Conservation (phyloP, 1,140 invertebrate genomes). For the Helicoverpa zea region DNA sequence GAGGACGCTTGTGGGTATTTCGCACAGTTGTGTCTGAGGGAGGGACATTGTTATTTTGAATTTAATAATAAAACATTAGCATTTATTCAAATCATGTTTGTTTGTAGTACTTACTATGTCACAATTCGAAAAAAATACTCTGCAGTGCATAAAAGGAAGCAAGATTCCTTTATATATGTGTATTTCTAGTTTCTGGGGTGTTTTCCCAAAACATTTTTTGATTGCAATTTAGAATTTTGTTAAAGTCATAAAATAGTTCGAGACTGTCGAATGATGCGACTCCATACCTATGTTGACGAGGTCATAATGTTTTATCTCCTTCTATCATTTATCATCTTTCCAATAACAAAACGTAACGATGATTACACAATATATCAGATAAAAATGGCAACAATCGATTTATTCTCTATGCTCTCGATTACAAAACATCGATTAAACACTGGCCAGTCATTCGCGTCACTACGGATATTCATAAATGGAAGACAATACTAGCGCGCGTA, state of each 20-base stretch:
- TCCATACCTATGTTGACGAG: too few relatives aligned
- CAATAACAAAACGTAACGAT: neutral
- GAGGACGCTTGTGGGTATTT: slow-evolving; percentile 1
- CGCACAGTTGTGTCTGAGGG: neutral
- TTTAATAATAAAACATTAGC: neutral
- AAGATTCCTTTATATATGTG: too few relatives aligned
- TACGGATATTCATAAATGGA: slow-evolving; percentile 37
- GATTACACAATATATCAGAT: neutral
- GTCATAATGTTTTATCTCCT: neutral
- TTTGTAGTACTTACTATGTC: too few relatives aligned
- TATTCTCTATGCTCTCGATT: slow-evolving; percentile 13
- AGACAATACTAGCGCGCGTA: slow-evolving; percentile 10
- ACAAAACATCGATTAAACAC: slow-evolving; percentile 32
- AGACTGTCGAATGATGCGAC: too few relatives aligned
- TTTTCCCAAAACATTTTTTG: too few relatives aligned
- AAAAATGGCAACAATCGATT: neutral
- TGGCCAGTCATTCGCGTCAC: slow-evolving; percentile 22
- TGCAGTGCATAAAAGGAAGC: too few relatives aligned
- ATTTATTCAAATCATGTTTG: neutral
- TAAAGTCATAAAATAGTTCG: too few relatives aligned
- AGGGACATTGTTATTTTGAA: neutral
- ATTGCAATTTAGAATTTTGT: too few relatives aligned
- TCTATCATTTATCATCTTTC: neutral
- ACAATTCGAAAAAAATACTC: too few relatives aligned
- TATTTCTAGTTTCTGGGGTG: too few relatives aligned